phyloP scores from a whole-genome alignment of 2,888 invertebrate genomes.

The Acanthococcus lagerstroemiae region DNA sequence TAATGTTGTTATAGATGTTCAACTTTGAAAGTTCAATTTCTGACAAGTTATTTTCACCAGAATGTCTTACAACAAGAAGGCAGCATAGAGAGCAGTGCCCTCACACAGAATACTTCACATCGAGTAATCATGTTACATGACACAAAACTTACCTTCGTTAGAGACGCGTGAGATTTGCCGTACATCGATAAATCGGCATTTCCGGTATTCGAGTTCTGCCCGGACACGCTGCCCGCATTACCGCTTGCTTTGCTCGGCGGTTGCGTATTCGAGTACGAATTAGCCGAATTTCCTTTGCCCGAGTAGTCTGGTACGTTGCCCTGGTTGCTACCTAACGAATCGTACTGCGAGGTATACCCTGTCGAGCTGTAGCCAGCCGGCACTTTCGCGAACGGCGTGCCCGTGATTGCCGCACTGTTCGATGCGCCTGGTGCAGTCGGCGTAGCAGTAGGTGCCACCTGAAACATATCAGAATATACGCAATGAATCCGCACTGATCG shows the following conservation, averaged over 20 bases:
- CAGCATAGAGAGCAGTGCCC: neutral
- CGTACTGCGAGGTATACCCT: conserved; percentile 25
- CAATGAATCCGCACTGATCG: no score
- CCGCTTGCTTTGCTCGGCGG: conserved; percentile 1
- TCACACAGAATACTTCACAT: neutral
- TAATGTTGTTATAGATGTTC: no score
- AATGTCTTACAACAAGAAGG: no score
- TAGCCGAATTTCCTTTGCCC: conserved; percentile 11
- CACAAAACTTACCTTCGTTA: conserved; percentile 17
- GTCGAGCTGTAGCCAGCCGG: conserved; percentile 24
- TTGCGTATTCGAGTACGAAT: conserved; percentile 4
- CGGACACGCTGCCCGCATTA: conserved; percentile 6
- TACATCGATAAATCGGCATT: conserved; percentile 27
- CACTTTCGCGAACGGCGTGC: conserved; percentile 17
- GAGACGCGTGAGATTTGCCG: conserved; percentile 15
- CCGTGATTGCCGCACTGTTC: conserved; percentile 14
- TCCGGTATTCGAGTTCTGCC: conserved; percentile 11
- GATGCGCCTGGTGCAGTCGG: conserved; percentile 14
- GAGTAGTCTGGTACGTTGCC: conserved; percentile 16
- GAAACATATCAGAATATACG: neutral
- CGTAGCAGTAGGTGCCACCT: conserved; percentile 25
- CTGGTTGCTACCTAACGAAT: conserved; percentile 18
- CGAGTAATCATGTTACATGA: neutral
- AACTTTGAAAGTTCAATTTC: no score
- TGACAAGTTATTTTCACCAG: no score